Evolutionary conservation across 1,140 invertebrate species (phyloP).

Genomic region (Augochlora pura): DNA sequence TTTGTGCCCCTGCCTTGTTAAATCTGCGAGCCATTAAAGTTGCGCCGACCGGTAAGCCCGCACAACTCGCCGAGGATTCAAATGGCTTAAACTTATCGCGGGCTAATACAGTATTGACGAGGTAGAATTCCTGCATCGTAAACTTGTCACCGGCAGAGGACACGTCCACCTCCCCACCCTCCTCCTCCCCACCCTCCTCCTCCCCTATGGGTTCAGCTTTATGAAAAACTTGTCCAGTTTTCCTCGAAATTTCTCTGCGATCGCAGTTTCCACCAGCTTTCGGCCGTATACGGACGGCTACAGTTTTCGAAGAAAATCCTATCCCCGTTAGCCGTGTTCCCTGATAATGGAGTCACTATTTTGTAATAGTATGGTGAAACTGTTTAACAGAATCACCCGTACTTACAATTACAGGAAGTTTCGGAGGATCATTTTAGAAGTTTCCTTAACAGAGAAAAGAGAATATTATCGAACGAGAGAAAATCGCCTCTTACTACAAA

Average conservation of each 20-base stretch:
- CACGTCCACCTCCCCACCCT: too few species aligned
- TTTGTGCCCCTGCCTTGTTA: conserved; percentile 52
- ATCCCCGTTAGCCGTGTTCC: background rate
- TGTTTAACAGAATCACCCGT: too few species aligned
- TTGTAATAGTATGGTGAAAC: too few species aligned
- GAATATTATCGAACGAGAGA: too few species aligned
- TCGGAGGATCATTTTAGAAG: too few species aligned
- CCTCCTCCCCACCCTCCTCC: too few species aligned
- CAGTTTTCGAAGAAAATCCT: background rate
- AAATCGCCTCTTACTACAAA: too few species aligned
- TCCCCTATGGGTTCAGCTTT: background rate
- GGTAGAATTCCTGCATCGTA: conserved; percentile 43
- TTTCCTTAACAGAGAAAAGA: too few species aligned
- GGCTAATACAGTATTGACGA: conserved; percentile 59
- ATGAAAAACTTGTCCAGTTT: conserved; percentile 34
- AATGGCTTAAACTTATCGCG: conserved; percentile 63
- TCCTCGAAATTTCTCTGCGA: conserved; percentile 34
- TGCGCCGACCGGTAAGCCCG: conserved; percentile 46
- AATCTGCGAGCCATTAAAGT: conserved; percentile 61
- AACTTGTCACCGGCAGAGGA: conserved; percentile 21
- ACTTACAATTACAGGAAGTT: too few species aligned
- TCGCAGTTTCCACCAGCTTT: background rate
- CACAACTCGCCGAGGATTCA: conserved; percentile 52
- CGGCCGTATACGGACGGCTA: background rate
- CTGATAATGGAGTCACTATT: background rate